A percentile compares a stretch with the other conserved stretches of the same genome.
These are phyloP conservation scores for Gadus chalcogrammus DNA, from an alignment of 2,113 vertebrate species.

Conservation along the genomic window DNA sequence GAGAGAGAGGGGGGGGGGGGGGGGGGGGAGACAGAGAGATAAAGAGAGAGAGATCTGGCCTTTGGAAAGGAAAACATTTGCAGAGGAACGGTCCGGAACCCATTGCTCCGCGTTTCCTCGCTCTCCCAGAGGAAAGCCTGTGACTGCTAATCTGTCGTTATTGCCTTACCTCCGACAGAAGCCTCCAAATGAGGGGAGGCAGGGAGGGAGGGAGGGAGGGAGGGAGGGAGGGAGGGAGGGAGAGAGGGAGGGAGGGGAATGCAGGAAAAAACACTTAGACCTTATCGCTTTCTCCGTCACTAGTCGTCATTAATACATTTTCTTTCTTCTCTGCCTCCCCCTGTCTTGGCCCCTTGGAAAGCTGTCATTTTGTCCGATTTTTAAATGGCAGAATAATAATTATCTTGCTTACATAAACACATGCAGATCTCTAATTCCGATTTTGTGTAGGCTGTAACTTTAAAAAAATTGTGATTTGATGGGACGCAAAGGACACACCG, in stretches of 20 bases:
- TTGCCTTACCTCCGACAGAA: conserved; percentile 71
- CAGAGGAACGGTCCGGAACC: conserved; percentile 62
- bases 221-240: conserved; percentile 17
- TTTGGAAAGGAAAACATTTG: conserved; percentile 74
- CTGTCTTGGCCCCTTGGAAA: conserved; percentile 26
- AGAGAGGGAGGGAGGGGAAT: conserved; percentile 17
- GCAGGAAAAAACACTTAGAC: conserved; percentile 55
- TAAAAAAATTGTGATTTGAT: no score
- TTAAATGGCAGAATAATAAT: no score
- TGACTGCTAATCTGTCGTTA: conserved; percentile 78
- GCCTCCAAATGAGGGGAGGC: conserved; percentile 73
- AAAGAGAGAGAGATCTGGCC: conserved; percentile 70
- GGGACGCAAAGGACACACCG: no score
- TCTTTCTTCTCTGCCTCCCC: conserved; percentile 3
- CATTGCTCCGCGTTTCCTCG: conserved; percentile 57
- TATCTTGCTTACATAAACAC: no score
- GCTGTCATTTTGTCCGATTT: no score
- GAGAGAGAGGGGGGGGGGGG: neutral
- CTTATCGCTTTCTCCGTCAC: conserved; percentile 40
- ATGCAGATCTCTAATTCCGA: no score
- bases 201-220: conserved; percentile 34
- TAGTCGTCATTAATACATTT: conserved; percentile 36
- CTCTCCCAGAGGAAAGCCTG: conserved; percentile 73
- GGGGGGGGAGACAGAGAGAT: conserved; percentile 58
- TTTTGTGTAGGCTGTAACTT: no score